Evolutionary conservation across 2,888 invertebrate species (phyloP), one percentile per base, ranked within the genome.

Genomic region (Polyploca ridens): DNA sequence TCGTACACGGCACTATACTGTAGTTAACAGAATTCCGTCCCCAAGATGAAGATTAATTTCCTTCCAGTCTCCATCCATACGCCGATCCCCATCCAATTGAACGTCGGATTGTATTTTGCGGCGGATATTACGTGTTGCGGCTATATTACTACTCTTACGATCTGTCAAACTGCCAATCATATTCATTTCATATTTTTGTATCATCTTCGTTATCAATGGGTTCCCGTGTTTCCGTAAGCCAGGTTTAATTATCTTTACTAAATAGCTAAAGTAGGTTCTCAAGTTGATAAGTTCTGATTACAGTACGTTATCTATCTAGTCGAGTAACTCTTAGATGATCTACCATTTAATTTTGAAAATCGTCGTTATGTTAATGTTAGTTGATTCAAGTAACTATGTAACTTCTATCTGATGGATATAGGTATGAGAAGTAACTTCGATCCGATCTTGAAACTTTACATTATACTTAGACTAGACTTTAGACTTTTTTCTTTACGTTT

Each of bases 31-130:
- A 38, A 38, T 38, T 38, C 38, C 65, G 63, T 13, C 72, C 63
- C 61, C 66, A 75, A 75, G 71, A 76, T 75, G 75, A 76, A 79
- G 73, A 82, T 81, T 81, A 79, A 86, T 87, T 88, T 87, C 87
- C 86, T 82, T 68, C 63, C 66, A 70, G 70, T 73, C 71, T 74
- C 67, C 69, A 73, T 69, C 68, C 69, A 73, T 69, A 69, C 72
- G 67, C 66, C 69, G 61, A 66, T 67, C 65, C 70, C 72, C 71
- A 72, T 73, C 73, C 68, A 65, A 72, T 75, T 76, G 69, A 68
- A 65, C 69, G 74, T 68, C 67, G 65, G 63, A 63, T 68, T 77
- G 69, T 69, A 74, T 75, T 75, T 68, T 76, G 70, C 66, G 71
- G 69, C 82, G 86, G 85, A 88, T 84, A 86, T 87, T 83, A 80